These are phyloP conservation scores for Camelus bactrianus DNA, from an alignment of 2,113 vertebrate species.

Conservation along the genomic window DNA sequence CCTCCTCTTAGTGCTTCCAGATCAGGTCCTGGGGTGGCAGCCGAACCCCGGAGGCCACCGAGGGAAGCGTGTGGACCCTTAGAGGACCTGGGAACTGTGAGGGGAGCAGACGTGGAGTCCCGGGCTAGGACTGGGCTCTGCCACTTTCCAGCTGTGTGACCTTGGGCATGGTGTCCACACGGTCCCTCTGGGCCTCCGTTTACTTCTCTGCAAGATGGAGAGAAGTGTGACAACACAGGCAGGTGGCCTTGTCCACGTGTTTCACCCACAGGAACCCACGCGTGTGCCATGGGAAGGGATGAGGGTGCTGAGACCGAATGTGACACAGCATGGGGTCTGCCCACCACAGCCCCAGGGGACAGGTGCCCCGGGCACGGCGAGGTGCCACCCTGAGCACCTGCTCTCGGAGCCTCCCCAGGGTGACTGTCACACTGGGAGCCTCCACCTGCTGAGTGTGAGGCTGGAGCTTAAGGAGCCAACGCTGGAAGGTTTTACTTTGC, in stretches of 20 bases:
- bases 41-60: too few species aligned
- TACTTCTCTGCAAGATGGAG: not conserved
- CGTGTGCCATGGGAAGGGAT: not conserved
- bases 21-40: not conserved
- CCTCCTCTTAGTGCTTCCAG: not conserved
- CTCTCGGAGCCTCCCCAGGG: not conserved
- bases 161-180: not conserved
- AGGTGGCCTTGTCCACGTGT: fast-evolving
- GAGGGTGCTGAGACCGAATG: not conserved
- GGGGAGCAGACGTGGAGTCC: too few species aligned
- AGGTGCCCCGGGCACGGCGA: too few species aligned
- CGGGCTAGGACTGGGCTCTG: not conserved
- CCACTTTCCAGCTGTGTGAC: not conserved
- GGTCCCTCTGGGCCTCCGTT: not conserved
- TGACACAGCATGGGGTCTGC: fast-evolving
- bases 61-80: not conserved
- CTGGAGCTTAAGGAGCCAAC: too few species aligned
- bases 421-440: not conserved
- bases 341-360: fast-evolving
- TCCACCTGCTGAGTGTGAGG: not conserved
- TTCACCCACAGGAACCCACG: not conserved
- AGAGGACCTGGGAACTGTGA: too few species aligned
- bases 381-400: not conserved
- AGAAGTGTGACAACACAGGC: too few species aligned
- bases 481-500: too few species aligned